Conservation (phyloP, 2,797 vertebrate genomes). For the Argentina silus region DNA sequence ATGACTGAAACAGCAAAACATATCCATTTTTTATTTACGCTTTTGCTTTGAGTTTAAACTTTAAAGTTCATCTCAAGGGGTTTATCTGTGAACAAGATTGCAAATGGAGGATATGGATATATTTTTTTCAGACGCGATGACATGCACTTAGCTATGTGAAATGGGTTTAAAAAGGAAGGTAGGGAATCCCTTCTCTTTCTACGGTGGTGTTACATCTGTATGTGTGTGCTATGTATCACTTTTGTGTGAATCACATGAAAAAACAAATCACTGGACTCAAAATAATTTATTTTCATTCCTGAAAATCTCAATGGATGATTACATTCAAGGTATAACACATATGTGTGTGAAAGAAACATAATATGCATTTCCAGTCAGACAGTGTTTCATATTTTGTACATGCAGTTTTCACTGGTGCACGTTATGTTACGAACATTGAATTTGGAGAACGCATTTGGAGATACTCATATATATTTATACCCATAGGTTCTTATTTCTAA, state of each 20-base stretch:
- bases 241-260: neutral
- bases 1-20: neutral
- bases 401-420: neutral
- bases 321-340: neutral
- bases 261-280: neutral
- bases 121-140: too few relatives aligned
- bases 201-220: too few relatives aligned
- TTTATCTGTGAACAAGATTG: too few relatives aligned
- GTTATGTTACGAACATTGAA: too few relatives aligned
- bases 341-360: too few relatives aligned
- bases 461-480: neutral
- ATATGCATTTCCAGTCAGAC: neutral
- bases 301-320: neutral
- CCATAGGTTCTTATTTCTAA: too few relatives aligned
- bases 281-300: neutral
- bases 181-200: too few relatives aligned
- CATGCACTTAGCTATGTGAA: too few relatives aligned
- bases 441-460: neutral
- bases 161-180: too few relatives aligned
- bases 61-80: too few relatives aligned
- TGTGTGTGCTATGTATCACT: neutral
- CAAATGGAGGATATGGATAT: too few relatives aligned
- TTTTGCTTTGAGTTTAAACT: constrained; percentile 2
- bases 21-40: constrained; percentile 35
- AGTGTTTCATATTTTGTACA: neutral